Evolutionary conservation across 2,797 vertebrate species (phyloP).

Genomic region (Knipowitschia caucasica): DNA sequence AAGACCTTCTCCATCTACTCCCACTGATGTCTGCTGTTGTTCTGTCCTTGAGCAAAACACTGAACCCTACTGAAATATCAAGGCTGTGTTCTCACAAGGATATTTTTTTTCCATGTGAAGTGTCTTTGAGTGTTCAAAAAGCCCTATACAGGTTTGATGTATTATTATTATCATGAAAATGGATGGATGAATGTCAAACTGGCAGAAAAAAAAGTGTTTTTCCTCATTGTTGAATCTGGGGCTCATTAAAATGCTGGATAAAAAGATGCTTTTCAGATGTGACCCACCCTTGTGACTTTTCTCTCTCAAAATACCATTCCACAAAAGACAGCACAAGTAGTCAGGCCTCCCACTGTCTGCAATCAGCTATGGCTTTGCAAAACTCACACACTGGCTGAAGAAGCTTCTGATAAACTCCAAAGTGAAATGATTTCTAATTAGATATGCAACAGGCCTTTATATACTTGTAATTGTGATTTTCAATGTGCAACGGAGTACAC

Average conservation of each 20-base stretch:
- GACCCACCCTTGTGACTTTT: constrained; percentile 43
- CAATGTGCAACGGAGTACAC: constrained; percentile 29
- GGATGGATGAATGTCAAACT: too few relatives aligned
- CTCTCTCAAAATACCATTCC: too few relatives aligned
- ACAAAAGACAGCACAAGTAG: constrained; percentile 47
- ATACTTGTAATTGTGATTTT: constrained; percentile 22
- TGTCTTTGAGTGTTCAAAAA: too few relatives aligned
- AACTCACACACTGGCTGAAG: constrained; percentile 17
- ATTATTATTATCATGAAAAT: too few relatives aligned
- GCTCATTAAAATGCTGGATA: constrained; percentile 46
- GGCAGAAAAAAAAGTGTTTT: too few relatives aligned
- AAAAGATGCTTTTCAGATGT: constrained; percentile 46
- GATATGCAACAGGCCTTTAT: constrained; percentile 34
- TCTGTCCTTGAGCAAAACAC: too few relatives aligned
- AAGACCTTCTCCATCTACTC: too few relatives aligned
- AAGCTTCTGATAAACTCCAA: constrained; percentile 40
- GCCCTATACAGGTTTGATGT: too few relatives aligned
- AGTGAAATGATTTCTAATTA: constrained; percentile 56
- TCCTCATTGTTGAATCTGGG: constrained; percentile 37
- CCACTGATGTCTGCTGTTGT: too few relatives aligned
- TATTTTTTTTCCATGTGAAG: too few relatives aligned
- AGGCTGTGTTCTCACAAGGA: too few relatives aligned
- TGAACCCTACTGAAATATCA: too few relatives aligned
- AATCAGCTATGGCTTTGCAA: constrained; percentile 25
- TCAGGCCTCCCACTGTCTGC: constrained; percentile 26